Percentiles rank a stretch among this genome's conserved stretches.
Conservation (phyloP, 2,888 invertebrate genomes). For the Brenthis hecate region DNA sequence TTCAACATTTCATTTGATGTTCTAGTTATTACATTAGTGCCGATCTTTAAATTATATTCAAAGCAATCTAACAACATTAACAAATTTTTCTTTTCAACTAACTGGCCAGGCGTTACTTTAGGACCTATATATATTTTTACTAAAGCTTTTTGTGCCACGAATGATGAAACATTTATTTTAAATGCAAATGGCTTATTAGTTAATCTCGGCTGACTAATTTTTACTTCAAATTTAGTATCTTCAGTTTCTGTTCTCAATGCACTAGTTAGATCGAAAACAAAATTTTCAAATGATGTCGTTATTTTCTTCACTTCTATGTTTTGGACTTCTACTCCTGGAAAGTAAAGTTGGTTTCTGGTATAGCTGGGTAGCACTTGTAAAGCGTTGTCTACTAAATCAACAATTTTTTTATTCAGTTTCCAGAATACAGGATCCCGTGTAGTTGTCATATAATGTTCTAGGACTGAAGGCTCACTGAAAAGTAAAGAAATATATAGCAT, state of each 20-base stretch:
- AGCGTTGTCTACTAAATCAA: slow-evolving; percentile 81
- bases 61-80: slow-evolving; percentile 84
- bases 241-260: slow-evolving; percentile 67
- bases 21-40: slow-evolving; percentile 85
- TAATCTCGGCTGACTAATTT: slow-evolving; percentile 83
- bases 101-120: slow-evolving; percentile 83
- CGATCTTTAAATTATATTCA: slow-evolving; percentile 81
- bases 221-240: slow-evolving; percentile 65
- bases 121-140: slow-evolving; percentile 87
- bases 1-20: slow-evolving; percentile 83
- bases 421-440: slow-evolving; percentile 88
- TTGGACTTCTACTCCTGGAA: slow-evolving; percentile 84
- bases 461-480: slow-evolving; percentile 63
- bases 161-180: slow-evolving; percentile 83
- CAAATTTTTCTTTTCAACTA: slow-evolving; percentile 75
- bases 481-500: slow-evolving; percentile 12
- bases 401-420: slow-evolving; percentile 84
- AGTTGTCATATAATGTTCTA: slow-evolving; percentile 81
- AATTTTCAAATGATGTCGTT: slow-evolving; percentile 85
- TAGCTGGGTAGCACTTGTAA: slow-evolving; percentile 82
- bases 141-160: slow-evolving; percentile 81
- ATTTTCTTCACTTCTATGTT: slow-evolving; percentile 84
- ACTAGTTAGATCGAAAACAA: slow-evolving; percentile 84
- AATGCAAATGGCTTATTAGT: slow-evolving; percentile 88
- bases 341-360: slow-evolving; percentile 80